Percentiles rank a stretch among this genome's conserved stretches.
Conservation (phyloP, 2,888 invertebrate species). For the Andrena marginata region DNA sequence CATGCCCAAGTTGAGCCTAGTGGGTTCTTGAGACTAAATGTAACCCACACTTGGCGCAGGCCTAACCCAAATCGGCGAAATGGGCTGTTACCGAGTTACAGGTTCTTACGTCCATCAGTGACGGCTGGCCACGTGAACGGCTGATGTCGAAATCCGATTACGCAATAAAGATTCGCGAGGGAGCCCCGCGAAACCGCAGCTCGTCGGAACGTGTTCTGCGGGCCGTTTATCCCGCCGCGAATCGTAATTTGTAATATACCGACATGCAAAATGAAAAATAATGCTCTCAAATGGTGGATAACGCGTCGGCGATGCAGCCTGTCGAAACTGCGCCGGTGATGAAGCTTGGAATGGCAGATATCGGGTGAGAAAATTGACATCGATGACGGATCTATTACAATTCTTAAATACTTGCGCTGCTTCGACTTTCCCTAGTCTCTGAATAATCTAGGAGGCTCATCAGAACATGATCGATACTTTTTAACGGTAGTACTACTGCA, state of each 20-base stretch:
- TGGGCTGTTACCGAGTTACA: constrained; percentile 41
- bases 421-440: background rate
- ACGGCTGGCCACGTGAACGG: constrained; percentile 25
- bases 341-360: constrained; percentile 13
- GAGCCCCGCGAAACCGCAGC: constrained; percentile 6
- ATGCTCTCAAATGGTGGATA: constrained; percentile 23
- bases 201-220: constrained; percentile 1
- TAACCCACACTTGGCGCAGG: background rate
- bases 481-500: too few relatives aligned
- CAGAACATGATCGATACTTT: too few relatives aligned
- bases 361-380: constrained; percentile 25
- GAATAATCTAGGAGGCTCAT: background rate
- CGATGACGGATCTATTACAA: background rate
- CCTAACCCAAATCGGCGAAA: background rate
- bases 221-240: constrained; percentile 38
- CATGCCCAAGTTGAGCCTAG: background rate
- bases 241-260: constrained; percentile 51
- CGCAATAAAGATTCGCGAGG: constrained; percentile 39
- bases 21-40: too few relatives aligned
- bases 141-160: constrained; percentile 53
- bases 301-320: constrained; percentile 18
- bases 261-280: constrained; percentile 23
- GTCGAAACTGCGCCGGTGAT: constrained; percentile 21
- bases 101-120: constrained; percentile 26
- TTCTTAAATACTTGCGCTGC: background rate